These are phyloP conservation scores for Hydrophis major DNA, from an alignment of 2,797 vertebrate genomes.

Conservation along the genomic window DNA sequence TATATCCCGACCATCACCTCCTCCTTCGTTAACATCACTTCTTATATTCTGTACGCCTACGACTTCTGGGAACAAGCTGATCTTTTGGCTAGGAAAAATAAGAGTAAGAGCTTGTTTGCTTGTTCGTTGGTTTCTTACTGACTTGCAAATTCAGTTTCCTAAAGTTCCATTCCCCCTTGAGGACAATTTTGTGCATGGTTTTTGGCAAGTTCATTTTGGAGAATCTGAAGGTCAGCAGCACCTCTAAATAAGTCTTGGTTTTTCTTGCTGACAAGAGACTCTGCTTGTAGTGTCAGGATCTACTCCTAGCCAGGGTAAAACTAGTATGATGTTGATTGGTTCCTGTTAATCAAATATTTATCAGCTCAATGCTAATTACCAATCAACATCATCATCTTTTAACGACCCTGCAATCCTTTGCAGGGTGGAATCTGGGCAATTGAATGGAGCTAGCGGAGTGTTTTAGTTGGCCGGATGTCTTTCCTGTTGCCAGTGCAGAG, in stretches of 20 bases:
- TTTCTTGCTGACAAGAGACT: not conserved
- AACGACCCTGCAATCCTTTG: too few relatives aligned
- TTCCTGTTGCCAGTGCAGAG: too few relatives aligned
- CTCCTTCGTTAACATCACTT: slow-evolving; percentile 89
- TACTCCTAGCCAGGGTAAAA: not conserved
- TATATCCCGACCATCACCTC: slow-evolving; percentile 82
- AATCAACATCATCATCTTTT: not conserved
- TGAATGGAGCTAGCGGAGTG: too few relatives aligned
- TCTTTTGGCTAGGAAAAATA: slow-evolving; percentile 76
- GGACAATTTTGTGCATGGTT: not conserved
- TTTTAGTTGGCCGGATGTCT: too few relatives aligned
- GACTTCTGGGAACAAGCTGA: slow-evolving; percentile 91
- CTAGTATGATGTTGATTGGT: not conserved
- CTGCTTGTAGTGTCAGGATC: not conserved
- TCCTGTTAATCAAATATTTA: not conserved
- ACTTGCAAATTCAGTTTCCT: not conserved
- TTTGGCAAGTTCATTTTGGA: not conserved
- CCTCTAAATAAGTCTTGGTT: not conserved
- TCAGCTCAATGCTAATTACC: not conserved
- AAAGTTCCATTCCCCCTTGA: not conserved
- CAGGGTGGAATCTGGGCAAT: too few relatives aligned
- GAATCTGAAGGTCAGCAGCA: not conserved
- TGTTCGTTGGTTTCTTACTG: not conserved
- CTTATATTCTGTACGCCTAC: slow-evolving; percentile 83
- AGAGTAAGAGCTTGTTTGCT: slow-evolving; percentile 72